Evolutionary conservation across 2,797 vertebrate genomes (phyloP).

Genomic region (Coccyzus lansbergi): DNA sequence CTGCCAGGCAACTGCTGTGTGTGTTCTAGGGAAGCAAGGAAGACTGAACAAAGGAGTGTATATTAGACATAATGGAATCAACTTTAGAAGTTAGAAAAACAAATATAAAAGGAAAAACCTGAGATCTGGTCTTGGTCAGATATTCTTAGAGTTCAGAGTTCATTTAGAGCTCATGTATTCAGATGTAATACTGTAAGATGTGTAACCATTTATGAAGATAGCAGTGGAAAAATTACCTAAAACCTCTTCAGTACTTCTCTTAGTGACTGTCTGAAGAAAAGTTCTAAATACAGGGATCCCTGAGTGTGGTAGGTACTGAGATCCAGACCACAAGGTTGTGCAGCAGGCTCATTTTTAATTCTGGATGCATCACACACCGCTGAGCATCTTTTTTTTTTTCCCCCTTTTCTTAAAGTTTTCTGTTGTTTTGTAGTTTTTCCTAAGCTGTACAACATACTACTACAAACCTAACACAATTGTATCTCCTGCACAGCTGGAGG

Average conservation of each 20-base stretch:
- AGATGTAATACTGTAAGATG: background rate
- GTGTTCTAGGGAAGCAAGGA: background rate
- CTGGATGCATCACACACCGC: background rate
- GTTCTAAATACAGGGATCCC: background rate
- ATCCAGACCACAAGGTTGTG: background rate
- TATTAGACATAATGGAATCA: background rate
- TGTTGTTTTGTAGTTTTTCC: background rate
- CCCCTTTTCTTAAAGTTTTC: slow-evolving; percentile 12
- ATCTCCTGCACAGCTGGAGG: slow-evolving; percentile 59
- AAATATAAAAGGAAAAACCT: background rate
- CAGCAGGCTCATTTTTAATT: background rate
- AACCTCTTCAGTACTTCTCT: background rate
- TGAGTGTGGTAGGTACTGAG: rapidly evolving
- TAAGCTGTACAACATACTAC: slow-evolving; percentile 4
- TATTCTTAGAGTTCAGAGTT: background rate
- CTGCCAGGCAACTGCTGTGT: background rate
- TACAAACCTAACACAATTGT: background rate
- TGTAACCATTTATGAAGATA: background rate
- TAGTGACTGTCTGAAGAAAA: background rate
- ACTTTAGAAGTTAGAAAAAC: background rate
- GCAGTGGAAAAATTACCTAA: background rate
- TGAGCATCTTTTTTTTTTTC: background rate
- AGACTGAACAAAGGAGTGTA: rapidly evolving
- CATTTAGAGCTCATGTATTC: background rate
- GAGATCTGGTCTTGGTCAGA: background rate